Evolutionary conservation across 2,113 vertebrate genomes (phyloP).

Genomic region (Sphyrna mokarran): DNA sequence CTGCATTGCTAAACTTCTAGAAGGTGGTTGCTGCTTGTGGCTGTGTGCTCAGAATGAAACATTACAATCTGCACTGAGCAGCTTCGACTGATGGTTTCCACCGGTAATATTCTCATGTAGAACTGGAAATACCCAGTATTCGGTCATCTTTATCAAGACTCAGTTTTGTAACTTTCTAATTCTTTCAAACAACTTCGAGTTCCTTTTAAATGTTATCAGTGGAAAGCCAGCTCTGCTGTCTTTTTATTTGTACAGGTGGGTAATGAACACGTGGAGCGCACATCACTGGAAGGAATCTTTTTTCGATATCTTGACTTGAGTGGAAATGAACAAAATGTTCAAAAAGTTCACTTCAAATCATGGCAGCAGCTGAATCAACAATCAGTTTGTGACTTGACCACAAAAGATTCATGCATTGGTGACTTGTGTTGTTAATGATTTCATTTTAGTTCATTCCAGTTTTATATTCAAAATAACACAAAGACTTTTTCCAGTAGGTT

Average conservation of each 20-base stretch:
- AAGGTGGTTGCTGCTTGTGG: not conserved
- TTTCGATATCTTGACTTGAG: not conserved
- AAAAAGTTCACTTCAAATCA: not conserved
- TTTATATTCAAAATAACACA: not conserved
- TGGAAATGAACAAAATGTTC: not conserved
- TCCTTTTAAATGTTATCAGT: not conserved
- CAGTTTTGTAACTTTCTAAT: not conserved
- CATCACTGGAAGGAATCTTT: not conserved
- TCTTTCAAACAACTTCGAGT: not conserved
- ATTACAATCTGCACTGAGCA: not conserved
- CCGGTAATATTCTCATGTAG: not conserved
- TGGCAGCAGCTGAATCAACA: not conserved
- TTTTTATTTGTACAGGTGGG: not conserved
- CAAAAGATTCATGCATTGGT: not conserved
- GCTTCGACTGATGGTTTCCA: not conserved
- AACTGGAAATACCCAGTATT: not conserved
- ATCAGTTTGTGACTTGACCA: not conserved
- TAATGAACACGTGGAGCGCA: not conserved
- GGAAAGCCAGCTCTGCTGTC: not conserved
- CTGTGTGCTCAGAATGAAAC: not conserved
- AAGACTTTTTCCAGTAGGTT: not conserved
- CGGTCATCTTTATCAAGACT: not conserved
- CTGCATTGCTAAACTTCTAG: not conserved
- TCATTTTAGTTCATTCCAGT: not conserved
- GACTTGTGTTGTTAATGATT: not conserved